Conservation (phyloP, 2,888 invertebrate genomes). For the Apocheima hispidaria region DNA sequence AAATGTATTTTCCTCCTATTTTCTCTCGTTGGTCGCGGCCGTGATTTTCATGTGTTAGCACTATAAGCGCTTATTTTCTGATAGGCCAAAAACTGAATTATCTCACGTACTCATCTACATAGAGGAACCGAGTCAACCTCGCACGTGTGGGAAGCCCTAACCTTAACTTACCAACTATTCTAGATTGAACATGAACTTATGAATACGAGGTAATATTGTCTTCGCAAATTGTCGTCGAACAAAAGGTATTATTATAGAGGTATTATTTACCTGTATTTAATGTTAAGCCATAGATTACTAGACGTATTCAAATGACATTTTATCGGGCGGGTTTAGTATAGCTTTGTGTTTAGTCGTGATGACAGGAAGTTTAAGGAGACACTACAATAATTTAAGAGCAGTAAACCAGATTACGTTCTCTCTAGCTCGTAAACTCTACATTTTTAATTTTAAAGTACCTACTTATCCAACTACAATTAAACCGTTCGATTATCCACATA, state of each 20-base stretch:
- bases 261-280: slow-evolving; percentile 24
- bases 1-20: too few species aligned
- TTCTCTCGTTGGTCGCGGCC: too few species aligned
- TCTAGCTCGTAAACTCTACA: not conserved
- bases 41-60: too few species aligned
- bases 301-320: slow-evolving; percentile 16
- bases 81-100: not conserved
- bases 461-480: too few species aligned
- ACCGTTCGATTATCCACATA: too few species aligned
- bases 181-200: slow-evolving; percentile 12
- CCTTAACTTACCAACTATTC: not conserved
- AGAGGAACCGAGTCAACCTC: not conserved
- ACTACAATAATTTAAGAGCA: not conserved
- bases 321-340: slow-evolving; percentile 9
- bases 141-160: not conserved
- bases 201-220: slow-evolving; percentile 1
- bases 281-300: slow-evolving; percentile 22
- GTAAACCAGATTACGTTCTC: not conserved
- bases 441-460: too few species aligned
- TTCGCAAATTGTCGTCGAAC: slow-evolving; percentile 11
- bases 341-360: slow-evolving; percentile 3
- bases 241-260: slow-evolving; percentile 9
- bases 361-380: not conserved
- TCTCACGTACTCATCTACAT: not conserved
- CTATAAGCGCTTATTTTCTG: not conserved